Evolutionary conservation across 2,113 vertebrate species (phyloP).

Genomic region (Microtus oregoni): DNA sequence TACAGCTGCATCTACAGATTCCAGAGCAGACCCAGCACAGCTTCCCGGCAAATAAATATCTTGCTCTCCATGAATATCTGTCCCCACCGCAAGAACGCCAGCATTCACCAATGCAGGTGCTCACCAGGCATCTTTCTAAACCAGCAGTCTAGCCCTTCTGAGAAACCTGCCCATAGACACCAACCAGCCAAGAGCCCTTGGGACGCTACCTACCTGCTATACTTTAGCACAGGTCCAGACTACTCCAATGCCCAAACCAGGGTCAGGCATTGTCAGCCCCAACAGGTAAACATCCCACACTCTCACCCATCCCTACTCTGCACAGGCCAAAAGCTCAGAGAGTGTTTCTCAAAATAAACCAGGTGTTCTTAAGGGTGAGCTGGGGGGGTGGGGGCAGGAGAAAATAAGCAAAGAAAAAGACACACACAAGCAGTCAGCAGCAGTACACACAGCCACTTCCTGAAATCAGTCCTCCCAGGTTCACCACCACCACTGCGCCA

Average conservation of each 20-base stretch:
- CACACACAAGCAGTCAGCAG: no score
- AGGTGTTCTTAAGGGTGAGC: background rate
- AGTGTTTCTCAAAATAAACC: background rate
- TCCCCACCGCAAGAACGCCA: background rate
- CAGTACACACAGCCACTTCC: background rate
- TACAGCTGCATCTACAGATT: rapidly evolving
- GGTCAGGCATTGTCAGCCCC: background rate
- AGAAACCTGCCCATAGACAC: background rate
- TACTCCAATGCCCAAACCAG: background rate
- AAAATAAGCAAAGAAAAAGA: background rate
- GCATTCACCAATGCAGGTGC: no score
- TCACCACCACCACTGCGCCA: background rate
- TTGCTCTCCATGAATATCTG: rapidly evolving
- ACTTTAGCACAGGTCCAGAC: background rate
- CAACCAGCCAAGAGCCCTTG: background rate
- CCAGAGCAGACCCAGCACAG: background rate
- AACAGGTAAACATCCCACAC: background rate
- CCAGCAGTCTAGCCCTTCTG: no score
- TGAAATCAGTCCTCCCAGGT: background rate
- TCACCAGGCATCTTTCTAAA: background rate
- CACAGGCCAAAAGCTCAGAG: background rate
- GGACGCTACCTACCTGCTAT: background rate
- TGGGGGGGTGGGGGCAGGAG: no score
- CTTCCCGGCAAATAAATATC: background rate
- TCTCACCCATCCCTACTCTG: no score